Percentiles rank a stretch among this genome's conserved stretches.
Evolutionary conservation across 2,797 vertebrate genomes (phyloP).

Genomic region (Syndactyla subalaris): DNA sequence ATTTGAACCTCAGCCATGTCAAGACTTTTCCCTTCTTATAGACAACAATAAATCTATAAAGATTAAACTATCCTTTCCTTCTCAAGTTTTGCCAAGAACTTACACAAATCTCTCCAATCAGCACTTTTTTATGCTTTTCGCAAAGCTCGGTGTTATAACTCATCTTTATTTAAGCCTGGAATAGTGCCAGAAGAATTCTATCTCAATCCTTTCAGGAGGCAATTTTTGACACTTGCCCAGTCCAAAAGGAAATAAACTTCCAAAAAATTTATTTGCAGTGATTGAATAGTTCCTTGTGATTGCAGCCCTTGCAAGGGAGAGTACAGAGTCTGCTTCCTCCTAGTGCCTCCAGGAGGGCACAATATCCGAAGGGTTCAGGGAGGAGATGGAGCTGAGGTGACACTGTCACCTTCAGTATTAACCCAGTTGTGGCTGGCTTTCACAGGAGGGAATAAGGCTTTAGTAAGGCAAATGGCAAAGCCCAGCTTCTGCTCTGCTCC

Average conservation of each 20-base stretch:
- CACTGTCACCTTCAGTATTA: neutral
- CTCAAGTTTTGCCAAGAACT: constrained; percentile 24
- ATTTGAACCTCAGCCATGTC: constrained; percentile 25
- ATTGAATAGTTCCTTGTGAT: neutral
- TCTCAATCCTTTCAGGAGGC: neutral
- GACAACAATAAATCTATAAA: constrained; percentile 32
- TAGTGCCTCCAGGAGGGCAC: neutral
- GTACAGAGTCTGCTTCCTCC: neutral
- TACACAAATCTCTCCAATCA: constrained; percentile 25
- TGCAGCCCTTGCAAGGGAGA: neutral
- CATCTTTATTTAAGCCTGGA: constrained; percentile 35
- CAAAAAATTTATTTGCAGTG: neutral
- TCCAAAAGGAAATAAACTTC: neutral
- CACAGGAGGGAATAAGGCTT: neutral
- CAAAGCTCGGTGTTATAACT: constrained; percentile 10
- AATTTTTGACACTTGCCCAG: neutral
- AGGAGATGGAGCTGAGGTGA: neutral
- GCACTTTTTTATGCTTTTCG: neutral
- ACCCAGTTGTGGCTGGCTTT: neutral
- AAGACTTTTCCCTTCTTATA: neutral
- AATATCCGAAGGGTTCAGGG: neutral
- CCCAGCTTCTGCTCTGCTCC: neutral
- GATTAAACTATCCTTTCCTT: neutral
- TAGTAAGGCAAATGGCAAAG: neutral
- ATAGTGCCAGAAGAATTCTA: neutral